A percentile compares a stretch with the other conserved stretches of the same genome.
Evolutionary conservation across 2,113 vertebrate species (phyloP).

Genomic region (Notothenia rossii): DNA sequence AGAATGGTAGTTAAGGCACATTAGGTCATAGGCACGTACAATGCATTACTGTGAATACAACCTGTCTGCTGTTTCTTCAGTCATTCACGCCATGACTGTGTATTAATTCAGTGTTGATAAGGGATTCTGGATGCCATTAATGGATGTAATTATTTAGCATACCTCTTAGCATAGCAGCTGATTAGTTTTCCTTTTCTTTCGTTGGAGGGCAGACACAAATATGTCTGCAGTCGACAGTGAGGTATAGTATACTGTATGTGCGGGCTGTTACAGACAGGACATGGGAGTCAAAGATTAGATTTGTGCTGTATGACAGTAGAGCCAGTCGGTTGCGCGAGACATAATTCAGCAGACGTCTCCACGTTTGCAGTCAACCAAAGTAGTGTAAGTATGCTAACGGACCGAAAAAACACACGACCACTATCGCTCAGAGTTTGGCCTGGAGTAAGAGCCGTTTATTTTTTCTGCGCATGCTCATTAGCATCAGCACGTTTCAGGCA

Average conservation of each 20-base stretch:
- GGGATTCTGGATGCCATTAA: constrained; percentile 35
- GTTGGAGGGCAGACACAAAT: background rate
- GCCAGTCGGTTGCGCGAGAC: constrained; percentile 1
- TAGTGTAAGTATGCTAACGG: too few relatives aligned
- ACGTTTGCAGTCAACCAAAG: too few relatives aligned
- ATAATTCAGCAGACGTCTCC: too few relatives aligned
- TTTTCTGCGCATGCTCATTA: too few relatives aligned
- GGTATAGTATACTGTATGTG: constrained; percentile 23
- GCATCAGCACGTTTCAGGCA: too few relatives aligned
- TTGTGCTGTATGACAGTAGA: constrained; percentile 41
- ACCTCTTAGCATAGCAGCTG: constrained; percentile 22
- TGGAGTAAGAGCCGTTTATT: too few relatives aligned
- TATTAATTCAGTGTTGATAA: constrained; percentile 49
- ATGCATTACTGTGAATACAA: constrained; percentile 61
- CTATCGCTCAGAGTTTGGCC: too few relatives aligned
- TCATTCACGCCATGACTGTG: constrained; percentile 42
- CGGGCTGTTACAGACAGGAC: background rate
- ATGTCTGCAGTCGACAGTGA: background rate
- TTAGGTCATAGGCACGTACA: constrained; percentile 64
- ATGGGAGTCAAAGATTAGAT: constrained; percentile 35
- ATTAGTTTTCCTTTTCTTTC: constrained; percentile 35
- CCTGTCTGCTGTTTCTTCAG: constrained; percentile 54
- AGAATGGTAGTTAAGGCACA: constrained; percentile 75
- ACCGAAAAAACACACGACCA: too few relatives aligned
- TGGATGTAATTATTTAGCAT: constrained; percentile 28